Evolutionary conservation across 2,888 invertebrate species (phyloP), one percentile per base, ranked within the genome.

Genomic region (Villa cingulata): DNA sequence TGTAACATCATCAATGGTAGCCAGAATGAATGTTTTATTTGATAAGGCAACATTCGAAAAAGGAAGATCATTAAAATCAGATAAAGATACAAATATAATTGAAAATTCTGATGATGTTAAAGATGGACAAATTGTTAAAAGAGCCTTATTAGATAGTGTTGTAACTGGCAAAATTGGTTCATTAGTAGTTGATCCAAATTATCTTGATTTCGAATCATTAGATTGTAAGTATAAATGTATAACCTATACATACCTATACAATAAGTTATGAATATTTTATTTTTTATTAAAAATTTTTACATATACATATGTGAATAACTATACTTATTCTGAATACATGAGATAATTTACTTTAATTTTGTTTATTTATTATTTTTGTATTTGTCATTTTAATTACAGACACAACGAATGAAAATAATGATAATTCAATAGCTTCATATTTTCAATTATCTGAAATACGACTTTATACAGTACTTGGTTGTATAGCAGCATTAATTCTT

Each of bases 391-490:
- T n/a, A n/a, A n/a, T 50, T 53, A 2, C 49, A 67, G 63, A 59
- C 53, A 62, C 58, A 52, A 56, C 50, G 41, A 45, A 65, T 0
- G 50, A 54, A 36, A 58, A 59, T 42, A 51, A 56, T 18, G 72
- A 72, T 17, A 71, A 71, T 19, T 65, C 67, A 34, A 42, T 70
- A 3, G 57, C 58, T 47, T 65, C 69, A 37, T 84, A 74, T 73
- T 84, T 76, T 69, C 75, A 76, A 42, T 63, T 83, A 41, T 79
- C 84, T 1, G 79, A 80, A 59, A 79, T 80, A 16, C 85, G 87
- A 60, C 70, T 88, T 51, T 88, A 86, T 72, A 81, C 86, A 51
- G 86, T 90, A 38, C 72, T 86, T 50, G 90, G 83, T 9, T 86
- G 88, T 57, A 81, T 90, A 48, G 80, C 77, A 1, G 88, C 88